Percentiles rank a stretch among this genome's conserved stretches.
Evolutionary conservation across 2,888 invertebrate genomes (phyloP).

Genomic region (Oligia strigilis): DNA sequence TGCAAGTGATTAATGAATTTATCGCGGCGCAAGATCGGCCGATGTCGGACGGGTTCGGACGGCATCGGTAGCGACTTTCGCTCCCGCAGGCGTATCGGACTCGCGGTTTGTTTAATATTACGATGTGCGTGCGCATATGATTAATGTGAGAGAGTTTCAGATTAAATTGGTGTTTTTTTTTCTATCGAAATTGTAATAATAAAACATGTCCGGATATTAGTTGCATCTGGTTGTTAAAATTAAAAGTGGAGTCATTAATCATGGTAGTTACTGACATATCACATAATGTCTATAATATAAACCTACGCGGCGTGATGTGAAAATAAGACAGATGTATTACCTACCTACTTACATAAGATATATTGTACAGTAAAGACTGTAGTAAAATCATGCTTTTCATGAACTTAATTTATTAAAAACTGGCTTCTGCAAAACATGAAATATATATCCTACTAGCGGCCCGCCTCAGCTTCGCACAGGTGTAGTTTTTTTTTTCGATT

Average conservation of each 20-base stretch:
- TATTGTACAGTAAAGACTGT: neutral
- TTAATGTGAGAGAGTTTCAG: conserved; percentile 59
- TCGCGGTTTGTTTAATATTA: conserved; percentile 67
- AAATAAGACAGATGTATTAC: neutral
- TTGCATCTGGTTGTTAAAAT: conserved; percentile 21
- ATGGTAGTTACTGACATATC: conserved; percentile 18
- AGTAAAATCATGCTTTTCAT: neutral
- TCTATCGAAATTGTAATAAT: conserved; percentile 48
- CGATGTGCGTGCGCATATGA: conserved; percentile 65
- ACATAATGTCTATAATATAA: conserved; percentile 1
- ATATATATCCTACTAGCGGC: too few species aligned
- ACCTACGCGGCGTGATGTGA: neutral
- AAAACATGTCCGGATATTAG: conserved; percentile 38
- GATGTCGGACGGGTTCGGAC: conserved; percentile 63
- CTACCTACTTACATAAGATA: neutral
- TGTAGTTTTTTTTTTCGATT: too few species aligned
- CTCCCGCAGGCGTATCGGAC: conserved; percentile 76
- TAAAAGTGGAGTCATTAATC: conserved; percentile 21
- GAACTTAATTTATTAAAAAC: neutral
- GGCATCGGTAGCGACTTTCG: conserved; percentile 78
- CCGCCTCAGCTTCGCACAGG: too few species aligned
- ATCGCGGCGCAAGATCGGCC: conserved; percentile 75
- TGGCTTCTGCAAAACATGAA: neutral
- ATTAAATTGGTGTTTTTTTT: conserved; percentile 57
- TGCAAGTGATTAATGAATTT: conserved; percentile 82